A percentile compares a stretch with the other conserved stretches of the same genome.
Evolutionary conservation across 2,113 vertebrate species (phyloP).

Genomic region (Atrichornis clamosus): DNA sequence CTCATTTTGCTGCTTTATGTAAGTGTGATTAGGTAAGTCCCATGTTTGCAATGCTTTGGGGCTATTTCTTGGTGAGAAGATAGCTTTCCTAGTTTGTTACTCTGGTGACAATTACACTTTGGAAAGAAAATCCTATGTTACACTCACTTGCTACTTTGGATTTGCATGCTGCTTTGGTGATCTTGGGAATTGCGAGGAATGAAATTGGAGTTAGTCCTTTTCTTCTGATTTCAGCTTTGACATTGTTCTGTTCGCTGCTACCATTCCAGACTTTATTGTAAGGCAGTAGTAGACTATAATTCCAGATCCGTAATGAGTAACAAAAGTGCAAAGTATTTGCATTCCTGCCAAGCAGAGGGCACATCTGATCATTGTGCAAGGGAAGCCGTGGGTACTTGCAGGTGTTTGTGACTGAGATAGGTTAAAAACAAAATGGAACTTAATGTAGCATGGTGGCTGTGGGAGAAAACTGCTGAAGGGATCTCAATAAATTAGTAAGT

Average conservation of each 20-base stretch:
- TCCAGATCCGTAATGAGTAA: background rate
- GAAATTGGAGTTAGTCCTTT: background rate
- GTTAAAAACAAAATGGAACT: background rate
- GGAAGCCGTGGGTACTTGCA: background rate
- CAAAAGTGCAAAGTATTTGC: background rate
- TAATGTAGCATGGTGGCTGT: background rate
- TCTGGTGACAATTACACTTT: background rate
- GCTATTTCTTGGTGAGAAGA: background rate
- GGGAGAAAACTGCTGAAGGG: background rate
- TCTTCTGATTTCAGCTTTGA: background rate
- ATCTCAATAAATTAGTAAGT: background rate
- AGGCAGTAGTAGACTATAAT: background rate
- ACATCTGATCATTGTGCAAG: background rate
- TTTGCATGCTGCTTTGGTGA: background rate
- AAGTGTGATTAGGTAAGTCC: constrained; percentile 43
- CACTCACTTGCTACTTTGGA: background rate
- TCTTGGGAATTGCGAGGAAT: background rate
- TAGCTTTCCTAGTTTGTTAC: background rate
- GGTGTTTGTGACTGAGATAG: background rate
- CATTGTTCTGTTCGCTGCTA: background rate
- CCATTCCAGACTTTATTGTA: background rate
- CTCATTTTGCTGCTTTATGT: background rate
- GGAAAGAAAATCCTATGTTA: background rate
- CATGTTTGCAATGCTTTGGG: background rate
- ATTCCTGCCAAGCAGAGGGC: background rate